Base-by-base conservation (phyloP, 2,113 vertebrate genomes). In the Meleagris gallopavo region DNA sequence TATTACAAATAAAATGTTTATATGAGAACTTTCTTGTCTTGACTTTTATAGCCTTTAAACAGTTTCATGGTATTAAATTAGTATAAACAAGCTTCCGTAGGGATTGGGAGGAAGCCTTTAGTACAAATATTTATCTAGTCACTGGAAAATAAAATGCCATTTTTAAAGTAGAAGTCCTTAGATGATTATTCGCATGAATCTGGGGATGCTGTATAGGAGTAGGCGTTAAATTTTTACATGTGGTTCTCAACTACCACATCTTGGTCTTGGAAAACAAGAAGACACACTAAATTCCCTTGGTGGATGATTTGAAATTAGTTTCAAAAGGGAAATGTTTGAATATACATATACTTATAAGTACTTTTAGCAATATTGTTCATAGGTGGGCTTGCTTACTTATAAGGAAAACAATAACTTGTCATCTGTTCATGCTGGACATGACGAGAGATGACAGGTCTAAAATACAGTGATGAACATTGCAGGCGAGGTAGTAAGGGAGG, bases 111-210 rank as follows among this genome's bases (percentile, higher is more conserved):
- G 45, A 41, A 45, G 25, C 41, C 50, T 76, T 74, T 21, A 38
- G 73, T 11, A 1, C 67, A 85, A 88, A 74, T 41, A 10, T 79
- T 91, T 94, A 52, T 82, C 74, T 89, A 20, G n/a, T 76, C 29
- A 13, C 12, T 82, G 43, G 41, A 92, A 89, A 74, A 81, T 72
- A 43, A 72, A 86, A 88, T 45, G 24, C 34, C 15, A 27, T 57
- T 95, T 82, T 95, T 87, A 1, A 84, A 88, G 32, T 61, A 71
- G 82, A 93, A 93, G 91, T 71, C 88, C 57, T 3, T 89, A 55
- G 43, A 72, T 90, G 8, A 78, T 90, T 81, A 20, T 83, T 86
- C 2, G 0, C 52, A 24, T 80, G n/a, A 83, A 71, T 84, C 43
- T 80, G 62, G 52, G 80, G 58, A 29, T 7, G 3, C 11, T 57